phyloP scores from a whole-genome alignment of 2,797 vertebrate genomes.

The Sibirionetta formosa region DNA sequence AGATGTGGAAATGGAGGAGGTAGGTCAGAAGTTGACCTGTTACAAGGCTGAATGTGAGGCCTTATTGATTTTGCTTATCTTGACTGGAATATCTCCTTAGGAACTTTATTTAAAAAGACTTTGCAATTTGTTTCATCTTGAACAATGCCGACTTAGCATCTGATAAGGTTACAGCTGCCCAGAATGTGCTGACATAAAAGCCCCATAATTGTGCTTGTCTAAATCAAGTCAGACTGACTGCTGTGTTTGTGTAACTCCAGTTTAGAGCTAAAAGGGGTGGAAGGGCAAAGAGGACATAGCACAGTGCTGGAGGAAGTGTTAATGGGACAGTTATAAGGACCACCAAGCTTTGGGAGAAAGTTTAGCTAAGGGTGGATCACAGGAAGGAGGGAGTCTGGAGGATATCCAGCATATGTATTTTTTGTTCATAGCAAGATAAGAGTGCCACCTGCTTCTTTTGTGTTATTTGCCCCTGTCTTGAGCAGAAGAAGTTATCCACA shows the following conservation, averaged over 20 bases:
- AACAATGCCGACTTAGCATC: background rate
- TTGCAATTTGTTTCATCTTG: background rate
- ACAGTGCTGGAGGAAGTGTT: background rate
- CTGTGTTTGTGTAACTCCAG: background rate
- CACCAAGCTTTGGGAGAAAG: background rate
- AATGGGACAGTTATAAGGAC: background rate
- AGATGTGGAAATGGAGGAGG: background rate
- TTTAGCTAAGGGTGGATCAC: background rate
- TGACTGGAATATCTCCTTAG: background rate
- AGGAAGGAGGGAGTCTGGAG: background rate
- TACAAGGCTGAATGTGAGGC: background rate
- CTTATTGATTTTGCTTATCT: background rate
- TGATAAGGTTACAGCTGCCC: background rate
- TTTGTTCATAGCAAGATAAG: background rate
- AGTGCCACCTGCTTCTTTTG: background rate
- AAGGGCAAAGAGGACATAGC: background rate
- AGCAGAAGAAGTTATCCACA: background rate
- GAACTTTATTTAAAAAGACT: background rate
- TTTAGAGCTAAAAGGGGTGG: background rate
- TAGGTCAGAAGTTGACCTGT: background rate
- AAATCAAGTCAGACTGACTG: background rate
- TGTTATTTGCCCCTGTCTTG: background rate
- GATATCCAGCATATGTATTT: background rate
- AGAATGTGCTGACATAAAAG: background rate
- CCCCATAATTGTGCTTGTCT: background rate